Evolutionary conservation across 2,888 invertebrate species (phyloP).

Genomic region (Drosophila silvestris): DNA sequence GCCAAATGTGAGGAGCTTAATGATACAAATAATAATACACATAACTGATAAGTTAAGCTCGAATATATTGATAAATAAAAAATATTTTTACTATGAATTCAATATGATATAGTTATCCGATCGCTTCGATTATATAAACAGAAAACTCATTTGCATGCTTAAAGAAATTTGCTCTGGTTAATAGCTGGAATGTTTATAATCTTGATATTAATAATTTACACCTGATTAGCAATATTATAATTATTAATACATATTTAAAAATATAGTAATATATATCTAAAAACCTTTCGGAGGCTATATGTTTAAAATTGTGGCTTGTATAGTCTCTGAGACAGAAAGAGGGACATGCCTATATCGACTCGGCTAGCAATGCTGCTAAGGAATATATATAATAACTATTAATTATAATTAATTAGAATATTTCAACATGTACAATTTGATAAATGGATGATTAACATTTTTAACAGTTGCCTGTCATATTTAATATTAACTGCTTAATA

Average conservation of each 20-base stretch:
- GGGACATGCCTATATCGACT: background rate
- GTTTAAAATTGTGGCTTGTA: background rate
- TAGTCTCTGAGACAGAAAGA: background rate
- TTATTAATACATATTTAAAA: background rate
- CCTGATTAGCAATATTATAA: background rate
- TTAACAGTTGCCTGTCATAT: constrained; percentile 1
- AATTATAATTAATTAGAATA: background rate
- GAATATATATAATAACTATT: too few relatives aligned
- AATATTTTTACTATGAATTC: background rate
- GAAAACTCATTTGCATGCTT: background rate
- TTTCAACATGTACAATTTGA: background rate
- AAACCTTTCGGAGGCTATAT: background rate
- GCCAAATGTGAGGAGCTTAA: background rate
- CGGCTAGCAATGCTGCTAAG: background rate
- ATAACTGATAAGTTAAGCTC: background rate
- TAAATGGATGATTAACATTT: background rate
- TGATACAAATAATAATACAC: background rate
- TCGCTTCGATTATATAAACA: background rate
- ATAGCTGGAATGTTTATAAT: background rate
- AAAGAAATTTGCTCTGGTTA: background rate
- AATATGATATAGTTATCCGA: background rate
- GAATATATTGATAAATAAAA: background rate
- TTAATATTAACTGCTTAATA: background rate
- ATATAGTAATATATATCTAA: background rate
- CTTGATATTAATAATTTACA: background rate